Conservation (phyloP, 2,113 vertebrate species). For the Bujurquina vittata region DNA sequence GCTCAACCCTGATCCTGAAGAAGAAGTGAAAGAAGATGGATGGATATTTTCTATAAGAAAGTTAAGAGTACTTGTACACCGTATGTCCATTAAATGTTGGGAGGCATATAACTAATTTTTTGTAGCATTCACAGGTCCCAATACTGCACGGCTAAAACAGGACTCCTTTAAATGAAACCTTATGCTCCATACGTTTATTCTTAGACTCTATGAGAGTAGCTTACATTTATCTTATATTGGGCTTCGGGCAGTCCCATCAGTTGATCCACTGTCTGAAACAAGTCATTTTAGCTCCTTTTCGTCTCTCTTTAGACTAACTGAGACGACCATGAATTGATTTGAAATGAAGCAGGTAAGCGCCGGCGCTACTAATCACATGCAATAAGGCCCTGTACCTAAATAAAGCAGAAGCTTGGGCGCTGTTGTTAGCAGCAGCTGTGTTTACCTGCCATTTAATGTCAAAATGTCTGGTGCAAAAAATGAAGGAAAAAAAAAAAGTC, state of each 20-base stretch:
- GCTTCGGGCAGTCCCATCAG: background rate
- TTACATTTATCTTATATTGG: background rate
- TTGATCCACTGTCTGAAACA: background rate
- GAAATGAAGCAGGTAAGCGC: background rate
- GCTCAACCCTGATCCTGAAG: background rate
- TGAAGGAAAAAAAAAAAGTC: background rate
- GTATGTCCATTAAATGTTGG: too few relatives aligned
- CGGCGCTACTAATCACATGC: background rate
- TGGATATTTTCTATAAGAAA: background rate
- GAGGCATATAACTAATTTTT: too few relatives aligned
- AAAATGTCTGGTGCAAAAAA: background rate
- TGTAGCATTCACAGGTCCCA: background rate
- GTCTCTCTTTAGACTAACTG: background rate
- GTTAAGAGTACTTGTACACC: too few relatives aligned
- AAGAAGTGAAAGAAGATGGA: background rate
- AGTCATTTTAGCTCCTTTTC: background rate
- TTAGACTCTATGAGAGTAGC: background rate
- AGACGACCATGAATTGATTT: background rate
- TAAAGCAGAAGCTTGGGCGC: background rate
- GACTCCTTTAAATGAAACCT: background rate
- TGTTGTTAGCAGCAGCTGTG: constrained; percentile 1
- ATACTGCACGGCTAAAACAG: background rate
- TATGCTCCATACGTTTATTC: background rate
- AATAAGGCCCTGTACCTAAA: background rate
- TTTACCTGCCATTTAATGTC: constrained; percentile 4